Percentiles rank a stretch among this genome's conserved stretches.
phyloP scores from a whole-genome alignment of 2,113 vertebrate genomes.

The Crotalus viridis region DNA sequence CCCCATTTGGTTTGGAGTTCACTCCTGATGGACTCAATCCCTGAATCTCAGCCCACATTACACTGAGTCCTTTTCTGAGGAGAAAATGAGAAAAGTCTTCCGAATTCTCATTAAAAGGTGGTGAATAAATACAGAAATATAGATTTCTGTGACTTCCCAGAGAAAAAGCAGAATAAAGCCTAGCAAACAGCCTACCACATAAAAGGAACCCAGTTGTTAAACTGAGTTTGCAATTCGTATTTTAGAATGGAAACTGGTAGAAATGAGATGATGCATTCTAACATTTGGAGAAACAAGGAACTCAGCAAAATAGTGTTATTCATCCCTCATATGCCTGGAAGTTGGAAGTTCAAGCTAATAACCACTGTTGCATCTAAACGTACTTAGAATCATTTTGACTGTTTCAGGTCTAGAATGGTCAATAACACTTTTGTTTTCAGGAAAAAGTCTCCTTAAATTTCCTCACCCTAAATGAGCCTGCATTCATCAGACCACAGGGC shows the following conservation, averaged over 20 bases:
- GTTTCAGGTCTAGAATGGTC: neutral
- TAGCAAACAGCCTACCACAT: neutral
- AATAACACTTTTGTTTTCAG: neutral
- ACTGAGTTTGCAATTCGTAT: neutral
- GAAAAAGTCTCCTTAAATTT: neutral
- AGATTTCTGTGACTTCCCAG: neutral
- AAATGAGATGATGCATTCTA: neutral
- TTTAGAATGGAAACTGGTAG: neutral
- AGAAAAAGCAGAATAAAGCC: neutral
- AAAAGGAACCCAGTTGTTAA: neutral
- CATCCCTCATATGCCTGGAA: neutral
- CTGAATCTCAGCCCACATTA: neutral
- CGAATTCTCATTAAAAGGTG: neutral
- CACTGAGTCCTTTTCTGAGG: neutral
- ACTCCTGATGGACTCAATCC: neutral
- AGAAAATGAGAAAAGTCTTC: neutral
- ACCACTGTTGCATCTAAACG: neutral
- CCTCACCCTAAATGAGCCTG: neutral
- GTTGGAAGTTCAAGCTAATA: neutral
- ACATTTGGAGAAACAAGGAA: neutral
- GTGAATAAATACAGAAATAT: neutral
- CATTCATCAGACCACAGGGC: neutral
- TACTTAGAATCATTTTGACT: neutral
- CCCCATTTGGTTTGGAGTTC: neutral
- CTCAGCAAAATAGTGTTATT: neutral